Conservation (phyloP, 2,797 vertebrate genomes). For the Brotula barbata region DNA sequence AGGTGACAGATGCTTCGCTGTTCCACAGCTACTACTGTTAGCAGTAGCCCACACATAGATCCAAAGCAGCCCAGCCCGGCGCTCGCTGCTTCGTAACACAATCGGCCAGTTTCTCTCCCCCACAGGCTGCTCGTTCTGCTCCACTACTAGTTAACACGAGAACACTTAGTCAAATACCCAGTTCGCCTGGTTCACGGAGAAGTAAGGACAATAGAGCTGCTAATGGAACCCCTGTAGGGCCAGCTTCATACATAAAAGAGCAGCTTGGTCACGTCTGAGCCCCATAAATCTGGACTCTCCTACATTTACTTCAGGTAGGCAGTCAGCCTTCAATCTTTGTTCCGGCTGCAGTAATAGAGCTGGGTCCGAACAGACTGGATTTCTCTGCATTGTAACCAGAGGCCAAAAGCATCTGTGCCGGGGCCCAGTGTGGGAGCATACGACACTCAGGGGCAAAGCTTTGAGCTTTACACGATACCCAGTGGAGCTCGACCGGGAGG, state of each 20-base stretch:
- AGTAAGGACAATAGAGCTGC: constrained; percentile 30
- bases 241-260: constrained; percentile 58
- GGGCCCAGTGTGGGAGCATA: constrained; percentile 58
- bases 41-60: constrained; percentile 32
- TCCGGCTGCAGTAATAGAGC: constrained; percentile 68
- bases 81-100: constrained; percentile 43
- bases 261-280: constrained; percentile 54
- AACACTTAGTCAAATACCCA: constrained; percentile 48
- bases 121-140: constrained; percentile 39
- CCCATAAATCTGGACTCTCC: constrained; percentile 68
- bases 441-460: constrained; percentile 60
- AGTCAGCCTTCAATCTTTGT: constrained; percentile 62
- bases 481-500: constrained; percentile 74
- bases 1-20: constrained; percentile 65
- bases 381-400: constrained; percentile 77
- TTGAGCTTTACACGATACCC: constrained; percentile 81
- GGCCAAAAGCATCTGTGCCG: constrained; percentile 59
- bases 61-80: constrained; percentile 12
- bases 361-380: constrained; percentile 62
- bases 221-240: constrained; percentile 60
- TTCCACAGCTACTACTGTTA: constrained; percentile 35
- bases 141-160: constrained; percentile 41
- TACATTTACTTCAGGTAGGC: constrained; percentile 59
- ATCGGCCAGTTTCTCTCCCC: constrained; percentile 50
- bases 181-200: constrained; percentile 44